Conservation (phyloP, 2,888 invertebrate species). For the Deilephila elpenor region DNA sequence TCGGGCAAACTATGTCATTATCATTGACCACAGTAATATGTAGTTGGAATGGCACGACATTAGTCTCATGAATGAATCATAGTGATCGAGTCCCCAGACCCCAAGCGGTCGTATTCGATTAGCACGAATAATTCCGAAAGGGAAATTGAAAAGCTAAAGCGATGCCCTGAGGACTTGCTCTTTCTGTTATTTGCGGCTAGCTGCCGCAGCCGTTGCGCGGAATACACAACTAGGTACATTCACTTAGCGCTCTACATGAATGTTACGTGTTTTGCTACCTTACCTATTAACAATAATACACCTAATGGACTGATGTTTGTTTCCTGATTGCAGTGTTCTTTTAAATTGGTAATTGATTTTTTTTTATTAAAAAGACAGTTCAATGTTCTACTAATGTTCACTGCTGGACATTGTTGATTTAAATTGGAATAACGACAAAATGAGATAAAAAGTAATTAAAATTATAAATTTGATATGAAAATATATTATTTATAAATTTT, state of each 20-base stretch:
- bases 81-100: constrained; percentile 70
- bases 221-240: constrained; percentile 77
- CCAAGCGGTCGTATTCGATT: constrained; percentile 81
- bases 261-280: constrained; percentile 51
- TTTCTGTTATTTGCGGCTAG: constrained; percentile 82
- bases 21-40: constrained; percentile 42
- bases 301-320: not conserved
- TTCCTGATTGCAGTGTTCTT: not conserved
- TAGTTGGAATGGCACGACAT: constrained; percentile 73
- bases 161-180: constrained; percentile 83
- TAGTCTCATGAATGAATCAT: constrained; percentile 84
- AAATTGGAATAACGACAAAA: too few species aligned
- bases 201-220: constrained; percentile 61
- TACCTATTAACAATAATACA: constrained; percentile 6
- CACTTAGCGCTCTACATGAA: constrained; percentile 51
- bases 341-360: not conserved
- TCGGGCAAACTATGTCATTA: not conserved
- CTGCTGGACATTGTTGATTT: too few species aligned
- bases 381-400: too few species aligned
- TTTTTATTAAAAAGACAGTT: too few species aligned
- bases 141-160: constrained; percentile 85
- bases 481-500: too few species aligned
- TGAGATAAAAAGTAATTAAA: too few species aligned
- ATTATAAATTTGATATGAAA: too few species aligned
- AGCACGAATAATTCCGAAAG: constrained; percentile 84